Evolutionary conservation across 1,140 invertebrate species (phyloP).

Genomic region (Calliphora vicina): DNA sequence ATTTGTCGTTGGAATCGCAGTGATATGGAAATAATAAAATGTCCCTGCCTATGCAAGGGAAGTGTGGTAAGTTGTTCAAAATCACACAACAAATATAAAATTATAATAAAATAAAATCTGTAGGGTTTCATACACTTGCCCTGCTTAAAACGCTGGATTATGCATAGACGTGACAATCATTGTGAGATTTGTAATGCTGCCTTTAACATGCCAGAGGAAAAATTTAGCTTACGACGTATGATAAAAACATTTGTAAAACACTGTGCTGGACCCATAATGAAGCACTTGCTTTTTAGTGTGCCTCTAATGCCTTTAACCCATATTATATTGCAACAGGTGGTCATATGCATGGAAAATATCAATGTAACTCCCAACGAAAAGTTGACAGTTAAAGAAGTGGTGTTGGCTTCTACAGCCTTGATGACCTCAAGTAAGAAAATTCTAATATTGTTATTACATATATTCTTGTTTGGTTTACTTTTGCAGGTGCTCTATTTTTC

Average conservation of each 20-base stretch:
- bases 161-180: constrained; percentile 54
- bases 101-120: not conserved
- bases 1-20: constrained; percentile 57
- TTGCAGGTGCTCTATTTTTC: constrained; percentile 51
- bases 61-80: constrained; percentile 53
- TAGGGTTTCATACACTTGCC: constrained; percentile 56
- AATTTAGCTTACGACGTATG: constrained; percentile 52
- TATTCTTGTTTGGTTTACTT: not conserved
- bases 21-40: constrained; percentile 54
- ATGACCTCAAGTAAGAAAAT: constrained; percentile 51
- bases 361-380: constrained; percentile 54
- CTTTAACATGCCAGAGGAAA: constrained; percentile 50
- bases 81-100: not conserved
- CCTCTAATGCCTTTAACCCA: constrained; percentile 55
- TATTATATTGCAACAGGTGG: constrained; percentile 53
- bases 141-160: constrained; percentile 57
- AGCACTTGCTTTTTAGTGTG: constrained; percentile 51
- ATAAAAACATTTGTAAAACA: constrained; percentile 49
- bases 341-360: constrained; percentile 58
- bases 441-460: not conserved
- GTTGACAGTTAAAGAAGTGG: constrained; percentile 52
- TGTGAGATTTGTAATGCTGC: constrained; percentile 53
- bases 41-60: constrained; percentile 57
- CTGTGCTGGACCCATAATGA: constrained; percentile 52
- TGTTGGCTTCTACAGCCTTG: constrained; percentile 54